Evolutionary conservation across 2,888 invertebrate genomes (phyloP).

Genomic region (Scotopteryx bipunctaria): DNA sequence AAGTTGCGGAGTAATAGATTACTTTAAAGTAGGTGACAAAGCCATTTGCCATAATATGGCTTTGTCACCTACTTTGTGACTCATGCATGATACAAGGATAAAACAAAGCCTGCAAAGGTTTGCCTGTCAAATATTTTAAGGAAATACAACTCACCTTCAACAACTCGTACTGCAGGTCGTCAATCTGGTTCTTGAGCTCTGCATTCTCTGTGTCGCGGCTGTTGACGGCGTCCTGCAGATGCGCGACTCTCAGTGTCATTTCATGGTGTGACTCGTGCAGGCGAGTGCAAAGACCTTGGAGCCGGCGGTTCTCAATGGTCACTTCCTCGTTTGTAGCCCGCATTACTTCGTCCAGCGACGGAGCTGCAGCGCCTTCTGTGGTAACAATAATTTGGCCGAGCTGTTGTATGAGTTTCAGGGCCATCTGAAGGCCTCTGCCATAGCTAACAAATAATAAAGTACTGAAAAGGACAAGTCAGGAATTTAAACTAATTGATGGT

Average conservation of each 20-base stretch:
- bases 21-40: too few species aligned
- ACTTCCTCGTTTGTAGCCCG: conserved; percentile 93
- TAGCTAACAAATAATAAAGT: too few species aligned
- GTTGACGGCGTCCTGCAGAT: conserved; percentile 93
- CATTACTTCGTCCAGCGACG: conserved; percentile 91
- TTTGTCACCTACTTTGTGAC: too few species aligned
- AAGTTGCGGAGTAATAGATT: too few species aligned
- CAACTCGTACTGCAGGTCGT: conserved; percentile 96
- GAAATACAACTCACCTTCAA: conserved; percentile 87
- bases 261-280: conserved; percentile 97
- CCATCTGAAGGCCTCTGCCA: too few species aligned
- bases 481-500: too few species aligned
- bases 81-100: too few species aligned
- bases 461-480: too few species aligned
- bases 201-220: conserved; percentile 97
- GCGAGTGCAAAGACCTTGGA: conserved; percentile 95
- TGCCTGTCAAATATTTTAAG: too few species aligned
- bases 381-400: background rate
- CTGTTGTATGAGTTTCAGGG: too few species aligned
- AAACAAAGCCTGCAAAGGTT: too few species aligned
- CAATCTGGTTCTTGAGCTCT: conserved; percentile 97
- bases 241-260: conserved; percentile 94
- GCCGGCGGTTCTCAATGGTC: conserved; percentile 94
- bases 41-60: too few species aligned
- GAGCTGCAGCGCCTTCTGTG: conserved; percentile 85